Evolutionary conservation across 1,140 invertebrate genomes (phyloP), one percentile per base, ranked within the genome.

Genomic region (Drosophila kanapiae): DNA sequence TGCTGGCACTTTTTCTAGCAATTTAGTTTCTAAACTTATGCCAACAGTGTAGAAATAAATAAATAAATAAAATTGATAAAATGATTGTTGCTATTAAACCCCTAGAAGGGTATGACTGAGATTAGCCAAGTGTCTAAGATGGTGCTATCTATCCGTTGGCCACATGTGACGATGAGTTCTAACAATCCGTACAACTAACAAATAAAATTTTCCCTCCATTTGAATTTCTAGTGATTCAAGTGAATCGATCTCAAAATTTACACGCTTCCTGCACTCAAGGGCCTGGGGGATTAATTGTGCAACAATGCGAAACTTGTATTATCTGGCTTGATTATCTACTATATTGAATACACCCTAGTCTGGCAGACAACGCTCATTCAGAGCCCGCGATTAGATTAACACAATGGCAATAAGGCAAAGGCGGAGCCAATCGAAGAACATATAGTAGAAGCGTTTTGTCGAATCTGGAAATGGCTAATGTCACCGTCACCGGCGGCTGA

Each of bases 371-470:
- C 23, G 40, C 72, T 59, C 42, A 35, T 29, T 69, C 27, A 47
- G 29, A 57, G 27, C 48, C 11, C 40, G 57, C 75, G 75, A 78
- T 78, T 78, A 78, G 75, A 78, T 78, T 78, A 77, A 69, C 38
- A 69, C 38, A 61, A 78, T 45, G 56, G 56, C 63, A 69, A 69
- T 56, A 48, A 40, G 45, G 35, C 42, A 54, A 61, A 51, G 59
- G 42, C 13, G 31, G 40, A 56, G 49, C 56, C 37, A 56, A 29
- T 42, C 42, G 54, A 47, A 53, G 51, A 65, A 58, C 51, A 68
- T 16, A 29, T 23, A 23, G 23, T 23, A 23, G 51, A 49, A 37
- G 37, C 49, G 40, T 59, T 59, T 59, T 48, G 61, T 27, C 18
- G 40, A 38, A 51, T 31, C 31, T 7, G 51, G 63, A 29, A 75